Base-by-base conservation (phyloP, 2,797 vertebrate genomes). In the Dermochelys coriacea region DNA sequence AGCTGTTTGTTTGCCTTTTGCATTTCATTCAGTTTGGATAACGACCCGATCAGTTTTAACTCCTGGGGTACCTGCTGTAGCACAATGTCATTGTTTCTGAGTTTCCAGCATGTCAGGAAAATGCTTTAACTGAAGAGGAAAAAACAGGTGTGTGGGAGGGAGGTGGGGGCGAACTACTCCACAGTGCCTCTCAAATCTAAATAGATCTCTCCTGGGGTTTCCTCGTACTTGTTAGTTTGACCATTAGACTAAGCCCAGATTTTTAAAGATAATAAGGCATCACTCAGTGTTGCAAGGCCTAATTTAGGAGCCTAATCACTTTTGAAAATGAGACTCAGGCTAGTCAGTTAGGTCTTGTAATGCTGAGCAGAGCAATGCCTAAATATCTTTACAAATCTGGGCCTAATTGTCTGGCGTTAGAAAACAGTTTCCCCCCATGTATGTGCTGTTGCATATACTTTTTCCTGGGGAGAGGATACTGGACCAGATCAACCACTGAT, bases 101-200 rank as follows among this genome's bases (percentile, higher is more conserved):
- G 71, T 75, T 41, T 45, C 45, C 25, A 16, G 14, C 7, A 14
- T 31, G 45, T 4, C 8, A 8, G 25, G 74, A 77, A 77, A 77
- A 77, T 77, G 45, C 15, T 77, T 77, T 47, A 77, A 29, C 49
- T 47, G 21, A 27, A 47, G 47, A 31, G 27, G 21, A 45, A 45
- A 77, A 77, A 77, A 47, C 12, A 77, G n/a, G 19, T 15, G 18
- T 68, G 34, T 14, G 64, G 64, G 18, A 37, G n/a, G n/a, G 9
- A 10, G n/a, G 10, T 10, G 4, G 14, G 74, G 12, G 45, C 0
- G 7, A 29, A 29, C 25, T 47, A 77, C 25, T 75, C 2, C 2
- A 47, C 12, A 14, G 6, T 8, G 12, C 6, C 7, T 4, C 45
- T 77, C 14, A 14, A 77, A 47, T 29, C 23, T 47, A 77, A 47